phyloP scores from a whole-genome alignment of 2,797 vertebrate genomes.

The Ambastaia sidthimunki region DNA sequence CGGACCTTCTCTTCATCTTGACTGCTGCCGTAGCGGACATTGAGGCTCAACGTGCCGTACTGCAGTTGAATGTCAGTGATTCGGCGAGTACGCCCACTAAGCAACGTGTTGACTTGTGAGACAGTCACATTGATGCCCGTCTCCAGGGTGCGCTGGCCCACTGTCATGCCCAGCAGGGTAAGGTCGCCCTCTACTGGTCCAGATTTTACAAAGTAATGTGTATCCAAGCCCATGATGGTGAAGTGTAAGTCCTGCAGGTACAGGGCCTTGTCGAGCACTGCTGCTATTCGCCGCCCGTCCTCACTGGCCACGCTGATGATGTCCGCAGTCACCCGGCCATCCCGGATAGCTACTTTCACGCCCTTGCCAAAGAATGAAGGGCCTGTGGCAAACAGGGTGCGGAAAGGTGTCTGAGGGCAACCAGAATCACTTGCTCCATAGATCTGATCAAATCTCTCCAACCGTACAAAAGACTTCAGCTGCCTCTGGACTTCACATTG shows the following conservation, averaged over 20 bases:
- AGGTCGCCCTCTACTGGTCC: constrained; percentile 90
- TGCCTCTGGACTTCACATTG: constrained; percentile 98
- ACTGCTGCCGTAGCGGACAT: constrained; percentile 92
- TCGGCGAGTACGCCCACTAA: constrained; percentile 93
- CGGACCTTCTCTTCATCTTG: constrained; percentile 92
- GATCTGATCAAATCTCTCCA: constrained; percentile 92
- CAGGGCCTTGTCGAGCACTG: constrained; percentile 89
- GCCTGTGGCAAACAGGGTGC: constrained; percentile 84
- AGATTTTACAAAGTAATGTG: constrained; percentile 93
- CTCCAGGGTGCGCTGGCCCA: constrained; percentile 92
- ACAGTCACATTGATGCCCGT: constrained; percentile 96
- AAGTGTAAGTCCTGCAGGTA: constrained; percentile 94
- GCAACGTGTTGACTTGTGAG: constrained; percentile 93
- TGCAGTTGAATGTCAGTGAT: constrained; percentile 96
- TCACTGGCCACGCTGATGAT: constrained; percentile 95
- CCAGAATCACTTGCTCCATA: constrained; percentile 88
- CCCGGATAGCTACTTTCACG: constrained; percentile 93
- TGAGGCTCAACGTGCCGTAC: constrained; percentile 84
- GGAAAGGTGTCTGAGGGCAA: constrained; percentile 81
- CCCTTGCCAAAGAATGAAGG: constrained; percentile 95
- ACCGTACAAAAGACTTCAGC: constrained; percentile 93
- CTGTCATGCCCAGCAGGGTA: constrained; percentile 91
- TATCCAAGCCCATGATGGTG: constrained; percentile 88
- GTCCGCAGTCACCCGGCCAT: constrained; percentile 88
- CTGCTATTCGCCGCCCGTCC: constrained; percentile 90